A percentile compares a stretch with the other conserved stretches of the same genome.
Conservation (phyloP, 2,797 vertebrate species). For the Octomys mimax region DNA sequence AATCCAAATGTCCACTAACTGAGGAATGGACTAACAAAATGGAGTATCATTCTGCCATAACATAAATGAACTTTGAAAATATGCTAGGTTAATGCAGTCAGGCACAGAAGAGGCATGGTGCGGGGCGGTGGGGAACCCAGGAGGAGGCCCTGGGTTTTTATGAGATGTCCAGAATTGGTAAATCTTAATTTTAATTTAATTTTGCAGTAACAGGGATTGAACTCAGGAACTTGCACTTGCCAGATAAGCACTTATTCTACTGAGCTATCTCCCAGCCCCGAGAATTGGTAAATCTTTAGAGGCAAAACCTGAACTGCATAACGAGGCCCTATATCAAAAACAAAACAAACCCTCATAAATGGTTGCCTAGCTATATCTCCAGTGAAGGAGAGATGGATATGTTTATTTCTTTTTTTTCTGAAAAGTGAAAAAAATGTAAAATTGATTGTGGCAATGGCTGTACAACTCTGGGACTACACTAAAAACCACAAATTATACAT, state of each 20-base stretch:
- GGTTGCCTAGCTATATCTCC: neutral
- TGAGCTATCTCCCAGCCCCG: no score
- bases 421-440: conserved; percentile 50
- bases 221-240: no score
- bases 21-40: conserved; percentile 23
- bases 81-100: neutral
- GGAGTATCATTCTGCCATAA: neutral
- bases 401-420: neutral
- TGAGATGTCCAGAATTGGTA: neutral
- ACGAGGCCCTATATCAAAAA: no score
- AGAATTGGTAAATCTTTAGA: neutral
- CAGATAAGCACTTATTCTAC: no score
- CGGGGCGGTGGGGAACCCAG: no score
- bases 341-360: neutral
- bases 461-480: neutral
- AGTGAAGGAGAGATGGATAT: neutral
- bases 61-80: neutral
- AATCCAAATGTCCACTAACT: neutral
- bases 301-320: neutral
- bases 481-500: neutral
- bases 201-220: no score
- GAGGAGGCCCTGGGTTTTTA: neutral
- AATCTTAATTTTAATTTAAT: neutral
- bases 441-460: neutral
- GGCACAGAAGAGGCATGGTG: neutral